Evolutionary conservation across 2,113 vertebrate species (phyloP), one percentile per base, ranked within the genome.

Genomic region (Dicaeum eximium): DNA sequence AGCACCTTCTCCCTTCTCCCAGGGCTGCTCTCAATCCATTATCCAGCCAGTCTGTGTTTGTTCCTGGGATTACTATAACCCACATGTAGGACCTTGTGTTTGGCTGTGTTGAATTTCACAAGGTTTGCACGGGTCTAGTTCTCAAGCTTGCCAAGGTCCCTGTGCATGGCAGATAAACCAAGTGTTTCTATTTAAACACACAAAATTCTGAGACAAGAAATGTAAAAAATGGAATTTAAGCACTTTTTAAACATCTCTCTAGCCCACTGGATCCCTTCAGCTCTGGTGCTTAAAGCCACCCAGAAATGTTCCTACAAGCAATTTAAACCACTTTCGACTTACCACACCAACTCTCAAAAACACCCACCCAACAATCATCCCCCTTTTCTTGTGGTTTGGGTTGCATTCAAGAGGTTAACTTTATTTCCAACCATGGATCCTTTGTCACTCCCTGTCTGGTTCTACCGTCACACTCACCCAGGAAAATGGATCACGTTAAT

Each of bases 381-480:
- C 62, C 16, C 7, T 33, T 66, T 69, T 30, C 57, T 13, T 25
- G 9, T 15, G 33, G 35, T 51, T 62, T 62, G 56, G 48, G 51
- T 19, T 56, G 25, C 20, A 38, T 50, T 65, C 38, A 11, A 65
- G 73, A 45, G 24, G 27, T 23, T 45, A 33, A 42, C 38, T 72
- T 66, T 21, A 48, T 74, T 88, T 42, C 85, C 17, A 42, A 16
- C 28, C 19, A 0, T 2, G 53, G 25, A 21, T 67, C 14, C 80
- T 77, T 56, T 72, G 51, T 91, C 28, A 25, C 11, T 74, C 61
- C 35, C 75, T 23, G 1, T 9, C 65, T 37, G 3, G 19, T 38
- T 38, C 27, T 23, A 27, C 51, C 2, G 0, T 13, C 30, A 54
- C 60, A 3, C 38, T 69, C 60, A 27, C 5, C 44, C 0, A 0